These are phyloP conservation scores for Jacana jacana DNA, from an alignment of 2,113 vertebrate genomes.

Conservation along the genomic window DNA sequence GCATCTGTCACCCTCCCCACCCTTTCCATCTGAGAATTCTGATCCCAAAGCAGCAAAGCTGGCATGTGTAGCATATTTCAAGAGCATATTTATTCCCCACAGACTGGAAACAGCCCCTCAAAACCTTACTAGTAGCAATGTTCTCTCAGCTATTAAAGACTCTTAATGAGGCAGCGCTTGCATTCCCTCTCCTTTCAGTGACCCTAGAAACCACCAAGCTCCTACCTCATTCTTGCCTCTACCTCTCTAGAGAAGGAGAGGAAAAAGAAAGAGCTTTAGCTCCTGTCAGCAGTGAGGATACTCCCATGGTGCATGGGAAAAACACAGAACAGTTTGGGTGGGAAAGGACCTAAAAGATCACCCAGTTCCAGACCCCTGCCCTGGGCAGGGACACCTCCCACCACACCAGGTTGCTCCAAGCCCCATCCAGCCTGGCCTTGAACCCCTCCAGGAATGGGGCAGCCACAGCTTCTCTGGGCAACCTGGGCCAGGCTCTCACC, in stretches of 20 bases:
- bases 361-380: no score
- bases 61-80: fast-evolving
- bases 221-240: neutral
- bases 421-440: no score
- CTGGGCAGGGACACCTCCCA: no score
- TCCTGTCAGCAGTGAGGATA: neutral
- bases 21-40: neutral
- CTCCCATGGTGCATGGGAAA: neutral
- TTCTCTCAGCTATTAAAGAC: neutral
- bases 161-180: neutral
- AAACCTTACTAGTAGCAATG: neutral
- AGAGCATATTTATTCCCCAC: neutral
- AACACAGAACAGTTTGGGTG: neutral
- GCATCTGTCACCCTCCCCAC: no score
- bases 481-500: no score
- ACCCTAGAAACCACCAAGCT: neutral
- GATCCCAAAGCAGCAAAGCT: neutral
- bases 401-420: no score
- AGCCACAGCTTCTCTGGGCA: no score
- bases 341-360: no score
- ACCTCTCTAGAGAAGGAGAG: neutral
- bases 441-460: no score
- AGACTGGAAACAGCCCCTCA: neutral
- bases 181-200: neutral
- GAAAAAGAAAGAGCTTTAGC: neutral